Evolutionary conservation across 2,113 vertebrate species (phyloP), one percentile per base, ranked within the genome.

Genomic region (Murina feae): DNA sequence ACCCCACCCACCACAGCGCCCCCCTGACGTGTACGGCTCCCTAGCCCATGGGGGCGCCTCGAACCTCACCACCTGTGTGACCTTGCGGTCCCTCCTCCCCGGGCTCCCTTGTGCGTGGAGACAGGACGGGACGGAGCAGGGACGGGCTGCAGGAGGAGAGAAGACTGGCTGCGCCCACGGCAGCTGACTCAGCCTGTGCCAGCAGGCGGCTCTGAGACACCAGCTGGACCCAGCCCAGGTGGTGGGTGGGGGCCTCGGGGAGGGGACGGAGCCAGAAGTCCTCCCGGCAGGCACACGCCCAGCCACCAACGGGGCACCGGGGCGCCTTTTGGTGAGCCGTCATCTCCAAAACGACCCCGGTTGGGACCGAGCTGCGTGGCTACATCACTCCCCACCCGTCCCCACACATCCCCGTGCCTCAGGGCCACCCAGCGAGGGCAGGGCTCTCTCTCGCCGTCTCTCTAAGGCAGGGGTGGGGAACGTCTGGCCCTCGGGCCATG

Each of bases 101-200:
- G 5, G 16, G 53, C 37, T 86, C 74, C 74, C 35, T 6, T 11
- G 21, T 53, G 51, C 11, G 25, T 75, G 1, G 0, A 28, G 10
- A 32, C 39, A 84, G 18, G 90, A 35, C 60, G 49, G 58, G 95
- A 72, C 44, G 69, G 35, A 79, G 30, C 2, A 30, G 78, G 39
- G 39, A 63, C 16, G 66, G 91, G 55, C 60, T 78, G 69, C 58
- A 68, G 72, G 68, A 76, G 44, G 30, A 30, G 0, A 12, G 83
- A 51, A 94, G 80, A 68, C 42, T 5, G 80, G 63, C 42, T 5
- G 84, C 39, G 4, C 60, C 94, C 93, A 86, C 9, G 35, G 39
- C 17, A 4, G 94, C 93, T 91, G 91, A 95, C 79, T 89, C 83
- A 92, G 94, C 89, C 90, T 21, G 32, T 42, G 85, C 92, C 93